Evolutionary conservation across 2,113 vertebrate species (phyloP), one percentile per base, ranked within the genome.

Genomic region (Stictonetta naevosa): DNA sequence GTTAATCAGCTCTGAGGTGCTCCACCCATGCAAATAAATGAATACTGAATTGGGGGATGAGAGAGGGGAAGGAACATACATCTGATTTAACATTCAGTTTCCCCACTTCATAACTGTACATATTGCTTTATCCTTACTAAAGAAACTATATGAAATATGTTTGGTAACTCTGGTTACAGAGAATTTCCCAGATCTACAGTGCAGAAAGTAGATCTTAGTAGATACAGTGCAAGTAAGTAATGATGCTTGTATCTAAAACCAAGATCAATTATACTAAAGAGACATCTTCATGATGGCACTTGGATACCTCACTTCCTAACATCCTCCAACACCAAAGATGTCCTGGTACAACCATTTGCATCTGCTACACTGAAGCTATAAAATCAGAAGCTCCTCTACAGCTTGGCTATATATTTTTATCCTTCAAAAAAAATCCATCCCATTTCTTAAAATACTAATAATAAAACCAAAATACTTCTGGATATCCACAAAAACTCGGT

Each of bases 21-120:
- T 89, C 68, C 62, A 96, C 69, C 80, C 90, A 94, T 59, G 86
- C 86, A 96, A 96, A 97, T 90, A 86, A 71, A 86, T 46, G 71
- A 93, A 92, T 89, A 71, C 19, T 66, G 80, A 90, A 88, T 28
- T 1, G 4, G 36, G 48, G 46, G 42, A 63, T 74, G 66, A 60
- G 73, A 86, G 42, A 83, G 13, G 17, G 31, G 34, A 81, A 83
- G 48, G 73, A 84, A 81, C 56, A 75, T 34, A 48, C 52, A 33
- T 13, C 11, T 26, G 34, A 62, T 92, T 88, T 78, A 88, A 78
- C 44, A 13, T 78, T 76, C 46, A 66, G 66, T 72, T 91, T 88
- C 58, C 48, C 17, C 58, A 36, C 18, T 2, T 88, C 80, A 78
- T 48, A 86, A 50, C 18, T 25, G 16, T 59, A 90, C 22, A 3